These are phyloP conservation scores for Rhamnusium bicolor DNA, from an alignment of 2,888 invertebrate genomes.

Conservation along the genomic window DNA sequence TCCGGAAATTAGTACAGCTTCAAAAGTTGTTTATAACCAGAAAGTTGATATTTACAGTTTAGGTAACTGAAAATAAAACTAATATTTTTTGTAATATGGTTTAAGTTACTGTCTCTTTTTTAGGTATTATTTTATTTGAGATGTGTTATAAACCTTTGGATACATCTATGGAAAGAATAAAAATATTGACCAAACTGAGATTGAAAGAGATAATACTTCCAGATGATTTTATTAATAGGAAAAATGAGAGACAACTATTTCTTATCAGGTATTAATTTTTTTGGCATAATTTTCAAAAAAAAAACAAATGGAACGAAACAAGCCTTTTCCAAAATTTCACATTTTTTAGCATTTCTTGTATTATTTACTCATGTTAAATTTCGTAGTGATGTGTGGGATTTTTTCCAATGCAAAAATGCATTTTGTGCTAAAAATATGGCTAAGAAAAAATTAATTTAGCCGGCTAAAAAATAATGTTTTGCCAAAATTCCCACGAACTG, in stretches of 20 bases:
- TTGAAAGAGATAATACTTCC: constrained; percentile 82
- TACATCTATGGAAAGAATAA: constrained; percentile 92
- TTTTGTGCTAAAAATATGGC: no score
- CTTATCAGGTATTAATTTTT: constrained; percentile 74
- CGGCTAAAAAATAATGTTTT: no score
- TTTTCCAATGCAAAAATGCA: no score
- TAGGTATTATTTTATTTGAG: constrained; percentile 95
- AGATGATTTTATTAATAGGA: constrained; percentile 74
- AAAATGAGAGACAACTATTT: constrained; percentile 75
- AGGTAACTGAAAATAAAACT: constrained; percentile 74
- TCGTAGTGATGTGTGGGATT: no score
- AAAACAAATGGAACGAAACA: no score
- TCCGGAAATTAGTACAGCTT: constrained; percentile 86
- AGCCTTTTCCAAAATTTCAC: no score
- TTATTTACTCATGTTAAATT: no score
- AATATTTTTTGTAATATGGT: constrained; percentile 5
- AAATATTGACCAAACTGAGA: constrained; percentile 83
- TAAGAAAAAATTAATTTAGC: no score
- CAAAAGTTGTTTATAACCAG: constrained; percentile 87
- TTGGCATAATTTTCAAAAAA: no score
- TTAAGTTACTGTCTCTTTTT: constrained; percentile 42
- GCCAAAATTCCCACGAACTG: no score
- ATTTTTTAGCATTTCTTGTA: no score
- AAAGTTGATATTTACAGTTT: constrained; percentile 81
- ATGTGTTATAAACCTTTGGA: constrained; percentile 91